Percentiles rank a stretch among this genome's conserved stretches.
Evolutionary conservation across 2,797 vertebrate genomes (phyloP).

Genomic region (Scarus forsteni): DNA sequence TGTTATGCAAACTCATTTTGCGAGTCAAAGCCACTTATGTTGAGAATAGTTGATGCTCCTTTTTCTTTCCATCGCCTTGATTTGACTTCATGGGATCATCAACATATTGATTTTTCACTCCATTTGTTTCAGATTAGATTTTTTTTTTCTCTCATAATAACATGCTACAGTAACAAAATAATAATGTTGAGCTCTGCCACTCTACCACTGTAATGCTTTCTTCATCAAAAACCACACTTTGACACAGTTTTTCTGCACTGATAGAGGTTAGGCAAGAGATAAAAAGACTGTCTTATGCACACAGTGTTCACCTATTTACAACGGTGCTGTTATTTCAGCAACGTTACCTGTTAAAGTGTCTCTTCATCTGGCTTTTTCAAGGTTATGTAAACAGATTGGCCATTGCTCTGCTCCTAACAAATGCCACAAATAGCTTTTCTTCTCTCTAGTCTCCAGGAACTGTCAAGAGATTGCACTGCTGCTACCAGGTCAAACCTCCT

Average conservation of each 20-base stretch:
- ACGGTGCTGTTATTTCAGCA: constrained; percentile 29
- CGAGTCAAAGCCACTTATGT: constrained; percentile 79
- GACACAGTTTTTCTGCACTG: constrained; percentile 12
- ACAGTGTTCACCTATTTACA: constrained; percentile 26
- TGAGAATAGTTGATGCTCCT: constrained; percentile 63
- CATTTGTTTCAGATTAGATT: constrained; percentile 52
- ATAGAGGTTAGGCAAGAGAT: constrained; percentile 23
- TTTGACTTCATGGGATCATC: constrained; percentile 72
- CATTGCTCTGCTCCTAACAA: constrained; percentile 49
- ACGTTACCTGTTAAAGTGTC: constrained; percentile 26
- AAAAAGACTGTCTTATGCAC: constrained; percentile 17
- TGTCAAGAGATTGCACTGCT: constrained; percentile 50
- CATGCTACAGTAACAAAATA: constrained; percentile 27
- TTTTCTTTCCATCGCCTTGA: constrained; percentile 52
- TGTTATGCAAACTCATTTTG: constrained; percentile 81
- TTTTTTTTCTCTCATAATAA: constrained; percentile 62
- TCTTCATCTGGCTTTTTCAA: constrained; percentile 44
- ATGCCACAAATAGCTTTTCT: constrained; percentile 53
- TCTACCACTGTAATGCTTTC: constrained; percentile 14
- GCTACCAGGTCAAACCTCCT: constrained; percentile 58
- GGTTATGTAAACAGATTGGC: constrained; percentile 62
- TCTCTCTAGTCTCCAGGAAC: constrained; percentile 42
- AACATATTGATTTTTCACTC: constrained; percentile 79
- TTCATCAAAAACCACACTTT: constrained; percentile 19
- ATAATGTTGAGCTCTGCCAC: constrained; percentile 36